Percentiles rank a stretch among this genome's conserved stretches.
Conservation (phyloP, 2,797 vertebrate genomes). For the Diglossa cyanea region DNA sequence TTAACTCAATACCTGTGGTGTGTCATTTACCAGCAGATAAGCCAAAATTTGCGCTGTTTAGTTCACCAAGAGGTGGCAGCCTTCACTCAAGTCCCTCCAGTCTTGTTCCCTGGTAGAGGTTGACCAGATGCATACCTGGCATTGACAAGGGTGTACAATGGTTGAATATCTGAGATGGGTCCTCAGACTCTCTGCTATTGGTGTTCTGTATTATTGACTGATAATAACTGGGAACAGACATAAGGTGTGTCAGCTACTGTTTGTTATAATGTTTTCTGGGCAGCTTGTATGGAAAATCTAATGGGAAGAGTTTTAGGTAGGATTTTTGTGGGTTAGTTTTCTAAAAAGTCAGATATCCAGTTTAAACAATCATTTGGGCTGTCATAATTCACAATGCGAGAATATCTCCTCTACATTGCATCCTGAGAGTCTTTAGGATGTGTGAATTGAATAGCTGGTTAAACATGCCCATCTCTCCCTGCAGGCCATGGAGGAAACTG, state of each 20-base stretch:
- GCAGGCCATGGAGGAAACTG: neutral
- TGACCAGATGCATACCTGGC: neutral
- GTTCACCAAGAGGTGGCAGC: slow-evolving; percentile 30
- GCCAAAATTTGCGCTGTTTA: neutral
- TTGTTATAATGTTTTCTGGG: neutral
- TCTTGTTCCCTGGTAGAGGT: neutral
- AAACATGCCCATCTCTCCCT: neutral
- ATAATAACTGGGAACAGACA: neutral
- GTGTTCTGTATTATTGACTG: neutral
- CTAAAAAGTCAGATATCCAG: neutral
- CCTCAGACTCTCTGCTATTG: neutral
- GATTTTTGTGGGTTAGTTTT: neutral
- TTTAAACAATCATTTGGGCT: neutral
- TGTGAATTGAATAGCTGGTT: neutral
- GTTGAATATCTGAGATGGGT: neutral
- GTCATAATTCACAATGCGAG: neutral
- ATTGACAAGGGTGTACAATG: accelerated
- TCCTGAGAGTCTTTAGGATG: neutral
- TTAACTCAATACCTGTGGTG: neutral
- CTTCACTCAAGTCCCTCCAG: neutral
- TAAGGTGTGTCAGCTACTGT: neutral
- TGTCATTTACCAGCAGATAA: neutral
- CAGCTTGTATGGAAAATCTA: neutral
- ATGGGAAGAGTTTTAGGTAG: neutral
- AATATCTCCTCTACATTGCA: neutral